Conservation (phyloP, 2,797 vertebrate genomes). For the Echiichthys vipera region DNA sequence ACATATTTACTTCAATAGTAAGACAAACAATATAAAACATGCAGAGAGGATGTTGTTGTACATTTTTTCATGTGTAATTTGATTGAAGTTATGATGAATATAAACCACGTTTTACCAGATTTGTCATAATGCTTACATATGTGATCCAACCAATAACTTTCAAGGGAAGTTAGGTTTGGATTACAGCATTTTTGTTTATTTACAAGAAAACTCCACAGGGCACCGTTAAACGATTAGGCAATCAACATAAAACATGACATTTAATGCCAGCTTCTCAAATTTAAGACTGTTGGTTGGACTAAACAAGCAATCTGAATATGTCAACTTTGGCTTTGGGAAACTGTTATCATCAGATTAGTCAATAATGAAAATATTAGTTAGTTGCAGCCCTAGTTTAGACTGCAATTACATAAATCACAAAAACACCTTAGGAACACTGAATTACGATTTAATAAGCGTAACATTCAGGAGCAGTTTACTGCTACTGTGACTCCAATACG, state of each 20-base stretch:
- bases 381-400: background rate
- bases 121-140: background rate
- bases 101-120: background rate
- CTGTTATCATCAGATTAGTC: background rate
- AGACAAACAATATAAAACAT: slow-evolving; percentile 7
- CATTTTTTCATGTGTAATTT: background rate
- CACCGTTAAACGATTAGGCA: background rate
- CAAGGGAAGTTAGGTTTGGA: background rate
- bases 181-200: background rate
- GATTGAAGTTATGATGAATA: background rate
- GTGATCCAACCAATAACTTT: background rate
- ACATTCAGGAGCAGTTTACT: slow-evolving; percentile 7
- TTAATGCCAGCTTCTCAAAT: too few species aligned
- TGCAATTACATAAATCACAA: background rate
- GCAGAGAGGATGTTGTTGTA: background rate
- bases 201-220: background rate
- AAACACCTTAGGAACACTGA: background rate
- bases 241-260: background rate
- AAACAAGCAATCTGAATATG: background rate
- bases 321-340: background rate
- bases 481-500: slow-evolving; percentile 28
- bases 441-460: slow-evolving; percentile 10
- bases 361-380: background rate
- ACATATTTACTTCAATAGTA: slow-evolving; percentile 18
- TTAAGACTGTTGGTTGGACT: background rate